Conservation (phyloP, 2,888 invertebrate species). For the Ecdyonurus torrentis region DNA sequence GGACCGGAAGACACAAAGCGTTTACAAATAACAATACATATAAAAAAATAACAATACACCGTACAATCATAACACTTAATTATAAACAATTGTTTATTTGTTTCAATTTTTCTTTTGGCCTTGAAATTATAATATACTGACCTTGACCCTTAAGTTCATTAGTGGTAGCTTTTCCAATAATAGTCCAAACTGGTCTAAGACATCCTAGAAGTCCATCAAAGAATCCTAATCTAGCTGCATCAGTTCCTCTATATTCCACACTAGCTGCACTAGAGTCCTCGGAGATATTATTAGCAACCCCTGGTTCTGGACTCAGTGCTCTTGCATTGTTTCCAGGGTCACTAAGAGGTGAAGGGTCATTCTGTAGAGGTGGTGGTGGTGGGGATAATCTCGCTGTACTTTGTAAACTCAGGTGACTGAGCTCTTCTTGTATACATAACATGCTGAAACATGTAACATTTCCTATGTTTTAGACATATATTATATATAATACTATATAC, state of each 20-base stretch:
- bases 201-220: slow-evolving; percentile 75
- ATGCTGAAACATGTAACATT: slow-evolving; percentile 33
- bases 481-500: no score
- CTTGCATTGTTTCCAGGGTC: background rate
- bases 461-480: no score
- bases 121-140: no score
- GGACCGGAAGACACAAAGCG: no score
- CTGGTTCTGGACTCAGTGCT: background rate
- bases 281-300: background rate
- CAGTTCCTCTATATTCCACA: background rate
- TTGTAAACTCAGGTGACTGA: slow-evolving; percentile 34
- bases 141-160: slow-evolving; percentile 53
- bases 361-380: background rate
- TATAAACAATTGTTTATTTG: no score
- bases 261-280: slow-evolving; percentile 2
- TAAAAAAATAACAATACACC: no score
- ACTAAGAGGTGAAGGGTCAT: background rate
- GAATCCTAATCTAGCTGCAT: slow-evolving; percentile 33
- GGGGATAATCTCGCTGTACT: slow-evolving; percentile 15
- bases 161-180: slow-evolving; percentile 60
- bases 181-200: slow-evolving; percentile 70
- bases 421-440: slow-evolving; percentile 45
- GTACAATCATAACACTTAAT: no score
- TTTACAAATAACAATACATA: no score
- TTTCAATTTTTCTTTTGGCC: no score